A percentile compares a stretch with the other conserved stretches of the same genome.
Conservation (phyloP, 2,888 invertebrate species). For the Clanis bilineata region DNA sequence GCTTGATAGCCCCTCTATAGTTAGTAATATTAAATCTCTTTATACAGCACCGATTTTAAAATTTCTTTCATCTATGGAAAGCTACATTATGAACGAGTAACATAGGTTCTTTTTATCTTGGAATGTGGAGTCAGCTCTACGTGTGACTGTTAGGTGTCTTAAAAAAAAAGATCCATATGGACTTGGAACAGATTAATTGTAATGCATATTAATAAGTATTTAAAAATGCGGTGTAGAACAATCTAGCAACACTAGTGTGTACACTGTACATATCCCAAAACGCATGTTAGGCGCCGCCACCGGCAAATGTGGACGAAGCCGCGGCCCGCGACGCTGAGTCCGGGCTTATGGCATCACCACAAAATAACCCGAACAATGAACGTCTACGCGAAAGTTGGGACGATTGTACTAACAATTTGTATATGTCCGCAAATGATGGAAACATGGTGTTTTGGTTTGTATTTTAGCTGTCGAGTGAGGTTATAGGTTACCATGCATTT, state of each 20-base stretch:
- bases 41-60: too few relatives aligned
- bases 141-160: not conserved
- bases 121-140: too few relatives aligned
- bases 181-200: not conserved
- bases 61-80: too few relatives aligned
- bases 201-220: not conserved
- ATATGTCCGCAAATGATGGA: not conserved
- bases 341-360: constrained; percentile 1
- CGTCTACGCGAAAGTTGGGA: constrained; percentile 16
- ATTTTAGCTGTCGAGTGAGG: not conserved
- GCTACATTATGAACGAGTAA: too few relatives aligned
- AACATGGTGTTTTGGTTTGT: not conserved
- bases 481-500: too few relatives aligned
- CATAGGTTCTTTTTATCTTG: too few relatives aligned
- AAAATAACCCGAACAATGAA: constrained; percentile 3
- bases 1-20: too few relatives aligned
- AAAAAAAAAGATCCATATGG: not conserved
- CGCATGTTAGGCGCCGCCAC: not conserved
- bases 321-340: not conserved
- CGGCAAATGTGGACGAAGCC: not conserved
- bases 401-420: constrained; percentile 7
- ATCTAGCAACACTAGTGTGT: not conserved
- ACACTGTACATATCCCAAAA: not conserved
- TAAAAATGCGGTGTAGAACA: not conserved
- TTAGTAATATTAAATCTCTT: too few relatives aligned